A percentile compares a stretch with the other conserved stretches of the same genome.
These are phyloP conservation scores for Platycercus adscitus DNA, from an alignment of 2,113 vertebrate species.

Conservation along the genomic window DNA sequence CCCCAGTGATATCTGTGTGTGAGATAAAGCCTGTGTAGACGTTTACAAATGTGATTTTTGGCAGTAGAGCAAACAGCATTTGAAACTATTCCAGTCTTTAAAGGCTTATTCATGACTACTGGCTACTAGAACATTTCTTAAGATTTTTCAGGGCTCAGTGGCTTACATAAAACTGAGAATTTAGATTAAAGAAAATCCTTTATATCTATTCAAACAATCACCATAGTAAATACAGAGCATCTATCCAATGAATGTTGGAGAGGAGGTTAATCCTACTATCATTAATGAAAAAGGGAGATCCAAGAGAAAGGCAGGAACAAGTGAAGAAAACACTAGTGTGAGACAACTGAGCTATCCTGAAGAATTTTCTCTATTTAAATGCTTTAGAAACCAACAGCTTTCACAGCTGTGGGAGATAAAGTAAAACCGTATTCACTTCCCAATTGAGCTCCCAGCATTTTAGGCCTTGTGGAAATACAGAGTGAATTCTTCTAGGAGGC, in stretches of 20 bases:
- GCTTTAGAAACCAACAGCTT: background rate
- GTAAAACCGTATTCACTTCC: background rate
- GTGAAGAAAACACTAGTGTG: background rate
- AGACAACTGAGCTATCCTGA: background rate
- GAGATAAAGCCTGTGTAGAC: conserved; percentile 3
- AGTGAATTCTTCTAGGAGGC: background rate
- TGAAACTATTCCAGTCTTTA: conserved; percentile 5
- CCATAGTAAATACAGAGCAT: background rate
- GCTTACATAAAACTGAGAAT: background rate
- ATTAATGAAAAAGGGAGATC: background rate
- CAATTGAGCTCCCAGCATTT: background rate
- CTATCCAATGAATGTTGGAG: background rate
- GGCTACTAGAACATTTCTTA: background rate
- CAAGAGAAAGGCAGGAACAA: background rate
- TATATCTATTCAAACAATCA: background rate
- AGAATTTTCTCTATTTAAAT: background rate
- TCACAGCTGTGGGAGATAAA: conserved; percentile 7
- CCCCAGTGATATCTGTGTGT: background rate
- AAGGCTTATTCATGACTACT: background rate
- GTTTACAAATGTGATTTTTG: conserved; percentile 44
- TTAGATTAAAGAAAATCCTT: background rate
- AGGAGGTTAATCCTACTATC: background rate
- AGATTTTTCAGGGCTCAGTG: background rate
- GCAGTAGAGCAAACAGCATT: background rate
- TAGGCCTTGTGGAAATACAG: background rate